These are phyloP conservation scores for Phaethornis superciliosus DNA, from an alignment of 2,113 vertebrate genomes.

Conservation along the genomic window DNA sequence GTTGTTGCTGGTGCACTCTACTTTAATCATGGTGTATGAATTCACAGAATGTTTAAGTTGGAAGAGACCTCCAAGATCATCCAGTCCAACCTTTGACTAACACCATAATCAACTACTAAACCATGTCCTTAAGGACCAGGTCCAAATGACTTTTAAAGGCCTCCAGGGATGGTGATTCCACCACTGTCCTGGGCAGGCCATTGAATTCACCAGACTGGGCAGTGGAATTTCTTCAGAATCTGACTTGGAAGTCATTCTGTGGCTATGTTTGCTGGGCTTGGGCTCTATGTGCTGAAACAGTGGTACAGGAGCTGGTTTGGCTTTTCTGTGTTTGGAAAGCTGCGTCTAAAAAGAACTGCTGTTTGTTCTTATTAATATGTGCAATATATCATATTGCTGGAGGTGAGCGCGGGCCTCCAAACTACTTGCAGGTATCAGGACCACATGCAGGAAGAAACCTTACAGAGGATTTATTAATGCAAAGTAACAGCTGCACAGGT, in stretches of 20 bases:
- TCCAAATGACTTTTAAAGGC: no score
- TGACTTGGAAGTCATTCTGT: not conserved
- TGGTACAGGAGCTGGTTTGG: not conserved
- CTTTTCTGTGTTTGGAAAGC: not conserved
- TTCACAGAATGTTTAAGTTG: not conserved
- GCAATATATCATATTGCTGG: not conserved
- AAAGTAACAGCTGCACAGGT: not conserved
- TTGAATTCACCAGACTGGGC: not conserved
- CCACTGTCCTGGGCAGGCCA: no score
- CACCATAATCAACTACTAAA: no score
- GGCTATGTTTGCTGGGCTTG: not conserved
- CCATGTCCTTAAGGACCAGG: no score
- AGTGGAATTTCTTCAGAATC: not conserved
- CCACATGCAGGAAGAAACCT: not conserved
- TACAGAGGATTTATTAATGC: not conserved
- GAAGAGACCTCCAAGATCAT: no score
- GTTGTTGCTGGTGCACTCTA: not conserved
- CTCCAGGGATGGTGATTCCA: no score
- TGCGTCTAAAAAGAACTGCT: not conserved
- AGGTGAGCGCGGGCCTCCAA: not conserved
- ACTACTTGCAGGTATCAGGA: not conserved
- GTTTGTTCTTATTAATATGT: not conserved
- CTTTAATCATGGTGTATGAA: rapidly evolving
- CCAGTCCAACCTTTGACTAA: no score
- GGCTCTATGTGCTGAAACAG: not conserved